phyloP scores from a whole-genome alignment of 2,113 vertebrate genomes.

The Sebastes schlegelii region DNA sequence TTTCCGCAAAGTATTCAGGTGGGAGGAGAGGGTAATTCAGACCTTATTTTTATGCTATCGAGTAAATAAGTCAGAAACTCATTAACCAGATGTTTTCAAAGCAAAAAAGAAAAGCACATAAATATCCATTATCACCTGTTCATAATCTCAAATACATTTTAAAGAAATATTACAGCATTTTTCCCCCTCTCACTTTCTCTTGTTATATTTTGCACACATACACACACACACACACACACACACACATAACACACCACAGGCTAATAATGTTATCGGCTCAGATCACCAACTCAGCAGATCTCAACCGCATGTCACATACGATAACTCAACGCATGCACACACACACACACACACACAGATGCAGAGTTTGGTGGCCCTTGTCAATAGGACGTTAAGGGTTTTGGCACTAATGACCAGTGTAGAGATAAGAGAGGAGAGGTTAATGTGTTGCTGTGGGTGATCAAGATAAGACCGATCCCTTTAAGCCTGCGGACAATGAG shows the following conservation, averaged over 20 bases:
- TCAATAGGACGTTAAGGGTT: slow-evolving; percentile 83
- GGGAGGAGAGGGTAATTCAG: slow-evolving; percentile 33
- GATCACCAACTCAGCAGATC: slow-evolving; percentile 82
- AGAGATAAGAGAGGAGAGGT: slow-evolving; percentile 85
- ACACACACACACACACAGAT: slow-evolving; percentile 44
- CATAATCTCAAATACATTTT: slow-evolving; percentile 24
- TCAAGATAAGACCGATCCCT: slow-evolving; percentile 84
- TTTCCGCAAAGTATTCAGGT: slow-evolving; percentile 34
- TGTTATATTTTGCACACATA: slow-evolving; percentile 20
- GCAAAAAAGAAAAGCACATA: slow-evolving; percentile 16
- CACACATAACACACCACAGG: slow-evolving; percentile 28
- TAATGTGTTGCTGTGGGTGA: slow-evolving; percentile 86
- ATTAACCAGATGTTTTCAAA: slow-evolving; percentile 16
- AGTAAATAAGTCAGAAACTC: slow-evolving; percentile 24
- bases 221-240: slow-evolving; percentile 24
- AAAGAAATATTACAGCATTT: slow-evolving; percentile 27
- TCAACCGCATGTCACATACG: slow-evolving; percentile 70
- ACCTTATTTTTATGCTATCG: slow-evolving; percentile 12
- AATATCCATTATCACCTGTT: slow-evolving; percentile 4
- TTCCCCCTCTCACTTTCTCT: neutral
- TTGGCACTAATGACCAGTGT: slow-evolving; percentile 85
- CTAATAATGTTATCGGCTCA: slow-evolving; percentile 79
- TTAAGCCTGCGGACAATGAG: slow-evolving; percentile 77
- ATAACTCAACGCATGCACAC: slow-evolving; percentile 65
- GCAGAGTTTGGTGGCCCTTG: slow-evolving; percentile 60